phyloP scores from a whole-genome alignment of 1,140 invertebrate species.

The Cotesia chilonis region DNA sequence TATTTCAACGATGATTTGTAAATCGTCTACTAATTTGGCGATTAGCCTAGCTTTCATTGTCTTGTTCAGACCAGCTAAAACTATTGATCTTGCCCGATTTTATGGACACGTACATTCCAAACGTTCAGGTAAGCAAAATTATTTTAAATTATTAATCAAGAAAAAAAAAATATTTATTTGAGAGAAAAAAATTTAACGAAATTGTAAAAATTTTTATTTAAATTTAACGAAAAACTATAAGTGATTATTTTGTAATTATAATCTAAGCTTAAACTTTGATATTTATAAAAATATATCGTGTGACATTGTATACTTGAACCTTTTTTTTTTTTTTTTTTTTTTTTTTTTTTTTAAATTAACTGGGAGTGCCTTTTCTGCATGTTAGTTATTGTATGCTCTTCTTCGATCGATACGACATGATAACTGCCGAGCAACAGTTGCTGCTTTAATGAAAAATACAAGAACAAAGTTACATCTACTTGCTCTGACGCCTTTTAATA shows the following conservation, averaged over 20 bases:
- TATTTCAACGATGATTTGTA: conserved; percentile 44
- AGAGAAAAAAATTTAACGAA: too few relatives aligned
- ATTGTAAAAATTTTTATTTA: too few relatives aligned
- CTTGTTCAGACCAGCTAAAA: conserved; percentile 68
- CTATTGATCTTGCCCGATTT: conserved; percentile 74
- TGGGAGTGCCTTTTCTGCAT: conserved; percentile 42
- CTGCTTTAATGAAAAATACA: conserved; percentile 12
- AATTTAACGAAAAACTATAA: too few relatives aligned
- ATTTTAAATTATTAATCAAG: background rate
- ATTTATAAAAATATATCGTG: conserved; percentile 17
- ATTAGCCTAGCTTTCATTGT: conserved; percentile 56
- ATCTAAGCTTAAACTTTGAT: background rate
- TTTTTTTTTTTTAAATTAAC: conserved; percentile 14
- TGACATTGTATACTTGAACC: conserved; percentile 11
- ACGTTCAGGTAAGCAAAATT: conserved; percentile 69
- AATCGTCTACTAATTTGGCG: conserved; percentile 47
- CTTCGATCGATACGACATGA: conserved; percentile 37
- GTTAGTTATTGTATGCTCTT: conserved; percentile 23
- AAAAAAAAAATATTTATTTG: too few relatives aligned
- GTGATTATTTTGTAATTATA: background rate
- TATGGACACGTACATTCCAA: conserved; percentile 74
- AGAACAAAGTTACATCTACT: background rate
- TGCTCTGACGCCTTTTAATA: background rate
- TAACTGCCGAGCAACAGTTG: conserved; percentile 40
- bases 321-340: conserved; percentile 26